Base-by-base conservation (phyloP, 2,888 invertebrate species). In the Lucinisca nassula region DNA sequence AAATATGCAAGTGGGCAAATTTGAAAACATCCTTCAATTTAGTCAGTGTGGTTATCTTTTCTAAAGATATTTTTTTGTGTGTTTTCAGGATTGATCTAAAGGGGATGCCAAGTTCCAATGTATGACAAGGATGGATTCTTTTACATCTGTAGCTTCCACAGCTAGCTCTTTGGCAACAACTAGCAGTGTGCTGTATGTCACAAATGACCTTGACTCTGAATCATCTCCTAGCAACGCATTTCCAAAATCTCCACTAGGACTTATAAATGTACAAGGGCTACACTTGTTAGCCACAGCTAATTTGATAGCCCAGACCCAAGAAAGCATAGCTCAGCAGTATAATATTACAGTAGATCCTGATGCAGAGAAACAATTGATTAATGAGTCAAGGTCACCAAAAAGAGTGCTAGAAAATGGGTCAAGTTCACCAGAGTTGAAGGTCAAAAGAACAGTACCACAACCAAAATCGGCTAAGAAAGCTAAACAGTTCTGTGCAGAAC, bases 261-360 rank as follows among this genome's bases (percentile, higher is more conserved):
- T 67, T 35, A 17, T 67, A 21, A 67, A 67, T 35, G 21, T 67
- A 10, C 67, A 67, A 35, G 87, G 90, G 70, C 78, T 93, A 10
- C 91, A 93, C 84, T 92, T 93, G 51, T 77, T 94, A 40, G 94
- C 94, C 0, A 93, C 93, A 35, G 94, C 94, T 49, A 93, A 91
- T 75, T 88, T 94, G 14, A 91, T 94, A 4, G 91, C 93, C 10
- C 92, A 93, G 82, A 94, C 94, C 32, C 94, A 93, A 82, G 91
- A 92, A 73, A 90, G 92, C 61, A 93, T 94, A 35, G 92, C 92
- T 32, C 91, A 91, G 81, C 93, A 94, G 90, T 89, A 86, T 49
- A 89, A 89, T 49, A 84, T 85, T 12, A 30, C 80, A 24, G 72
- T n/a, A 45, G 35, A 40, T 17, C 61, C 30, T 14, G 40, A 79